A percentile compares a stretch with the other conserved stretches of the same genome.
Evolutionary conservation across 2,888 invertebrate genomes (phyloP).

Genomic region (Andrena hattorfiana): DNA sequence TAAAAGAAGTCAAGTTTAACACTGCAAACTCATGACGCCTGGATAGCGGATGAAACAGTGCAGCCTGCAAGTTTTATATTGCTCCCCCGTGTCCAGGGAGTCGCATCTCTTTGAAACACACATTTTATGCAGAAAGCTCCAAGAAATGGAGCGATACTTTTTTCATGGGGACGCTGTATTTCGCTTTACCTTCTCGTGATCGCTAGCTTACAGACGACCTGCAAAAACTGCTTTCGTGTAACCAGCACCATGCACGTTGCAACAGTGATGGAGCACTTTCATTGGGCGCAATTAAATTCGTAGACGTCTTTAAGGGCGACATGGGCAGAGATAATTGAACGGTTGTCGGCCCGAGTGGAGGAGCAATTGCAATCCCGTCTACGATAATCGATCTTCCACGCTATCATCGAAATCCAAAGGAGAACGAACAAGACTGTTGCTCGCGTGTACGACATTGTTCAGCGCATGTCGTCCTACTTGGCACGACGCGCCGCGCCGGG

Average conservation of each 20-base stretch:
- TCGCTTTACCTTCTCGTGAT: background rate
- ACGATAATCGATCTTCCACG: slow-evolving; percentile 48
- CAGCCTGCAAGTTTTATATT: background rate
- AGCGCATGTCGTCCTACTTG: slow-evolving; percentile 60
- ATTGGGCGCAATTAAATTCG: slow-evolving; percentile 2
- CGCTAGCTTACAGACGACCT: background rate
- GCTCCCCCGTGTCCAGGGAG: background rate
- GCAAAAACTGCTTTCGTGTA: background rate
- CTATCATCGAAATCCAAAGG: slow-evolving; percentile 64
- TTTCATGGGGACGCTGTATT: background rate
- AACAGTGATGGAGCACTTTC: background rate
- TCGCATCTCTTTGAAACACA: background rate
- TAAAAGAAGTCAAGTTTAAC: too few species aligned
- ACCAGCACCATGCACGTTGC: background rate
- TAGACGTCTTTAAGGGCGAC: background rate
- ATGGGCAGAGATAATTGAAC: slow-evolving; percentile 1
- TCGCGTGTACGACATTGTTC: slow-evolving; percentile 61
- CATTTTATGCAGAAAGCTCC: slow-evolving; percentile 1
- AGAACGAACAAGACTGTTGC: slow-evolving; percentile 66
- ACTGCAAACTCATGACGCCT: too few species aligned
- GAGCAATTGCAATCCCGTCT: slow-evolving; percentile 17
- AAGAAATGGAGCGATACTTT: background rate
- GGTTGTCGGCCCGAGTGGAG: background rate
- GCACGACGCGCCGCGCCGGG: slow-evolving; percentile 56
- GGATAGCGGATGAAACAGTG: background rate